Evolutionary conservation across 2,797 vertebrate genomes (phyloP), one percentile per base, ranked within the genome.

Genomic region (Sebastes trivittatus): DNA sequence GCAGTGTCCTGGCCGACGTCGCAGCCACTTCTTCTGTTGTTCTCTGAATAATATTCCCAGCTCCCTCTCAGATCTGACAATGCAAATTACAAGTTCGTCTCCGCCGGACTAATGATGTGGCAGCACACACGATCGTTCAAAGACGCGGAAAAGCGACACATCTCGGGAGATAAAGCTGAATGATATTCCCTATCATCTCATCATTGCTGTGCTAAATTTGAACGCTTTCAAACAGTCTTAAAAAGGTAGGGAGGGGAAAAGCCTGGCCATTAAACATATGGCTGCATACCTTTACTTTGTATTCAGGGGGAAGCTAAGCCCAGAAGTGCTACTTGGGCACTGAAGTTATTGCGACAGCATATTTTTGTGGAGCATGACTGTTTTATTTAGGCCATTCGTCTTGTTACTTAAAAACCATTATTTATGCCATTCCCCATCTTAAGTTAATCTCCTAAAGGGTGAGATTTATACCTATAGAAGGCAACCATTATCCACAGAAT

Each of bases 361-460:
- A 82, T 92, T 89, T 88, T 87, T 81, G 70, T 72, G 52, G 69
- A 66, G 79, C 74, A 80, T 82, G 90, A 87, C 90, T 87, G 87
- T 86, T 93, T 93, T 89, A 92, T 91, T 91, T 80, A 27, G 74
- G 69, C 76, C 60, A 83, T 90, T 92, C 77, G 65, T 92, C 84
- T 91, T 78, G 71, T 69, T 81, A 75, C 84, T 81, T 86, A 77
- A 87, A 68, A 84, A 85, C 30, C 79, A 75, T 90, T 91, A 91
- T 92, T 91, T 87, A 89, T 86, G 54, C 62, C 61, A 10, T 61
- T 81, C 77, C 67, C 42, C 69, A 81, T 77, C 70, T 82, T 67
- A 72, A 84, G 52, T 81, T 92, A 89, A 94, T 94, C 82, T 90
- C 72, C 68, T 84, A 89, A 91, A 87, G 87, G 84, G 59, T 66